A percentile compares a stretch with the other conserved stretches of the same genome.
phyloP scores from a whole-genome alignment of 2,113 vertebrate species.

The Cephalopterus ornatus region DNA sequence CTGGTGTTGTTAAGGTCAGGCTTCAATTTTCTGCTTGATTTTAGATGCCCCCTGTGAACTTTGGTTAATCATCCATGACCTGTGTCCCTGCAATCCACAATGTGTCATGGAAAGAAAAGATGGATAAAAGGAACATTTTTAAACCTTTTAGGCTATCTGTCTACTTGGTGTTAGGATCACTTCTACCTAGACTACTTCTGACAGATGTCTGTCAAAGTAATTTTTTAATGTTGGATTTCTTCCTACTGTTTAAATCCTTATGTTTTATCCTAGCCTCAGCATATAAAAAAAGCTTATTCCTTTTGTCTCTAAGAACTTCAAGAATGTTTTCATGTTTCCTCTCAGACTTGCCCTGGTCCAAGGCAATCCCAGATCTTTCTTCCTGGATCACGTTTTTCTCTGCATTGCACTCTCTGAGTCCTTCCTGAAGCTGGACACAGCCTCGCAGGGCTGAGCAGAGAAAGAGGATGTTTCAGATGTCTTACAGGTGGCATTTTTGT shows the following conservation, averaged over 20 bases:
- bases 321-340: background rate
- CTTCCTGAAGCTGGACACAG: background rate
- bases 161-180: background rate
- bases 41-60: slow-evolving; percentile 2
- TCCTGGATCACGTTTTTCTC: background rate
- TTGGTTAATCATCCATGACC: background rate
- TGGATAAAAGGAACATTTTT: background rate
- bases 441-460: background rate
- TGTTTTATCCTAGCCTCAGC: background rate
- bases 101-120: background rate
- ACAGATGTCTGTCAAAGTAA: background rate
- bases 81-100: background rate
- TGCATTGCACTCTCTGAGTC: background rate
- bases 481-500: background rate
- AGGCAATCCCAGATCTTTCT: background rate
- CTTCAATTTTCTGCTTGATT: slow-evolving; percentile 49
- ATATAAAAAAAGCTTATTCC: background rate
- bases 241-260: background rate
- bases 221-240: background rate
- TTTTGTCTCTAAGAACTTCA: background rate
- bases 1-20: background rate
- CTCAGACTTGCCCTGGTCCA: background rate
- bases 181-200: background rate
- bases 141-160: background rate
- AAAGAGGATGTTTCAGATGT: background rate